Base-by-base conservation (phyloP, 2,797 vertebrate genomes). In the Hoplostethus atlanticus region DNA sequence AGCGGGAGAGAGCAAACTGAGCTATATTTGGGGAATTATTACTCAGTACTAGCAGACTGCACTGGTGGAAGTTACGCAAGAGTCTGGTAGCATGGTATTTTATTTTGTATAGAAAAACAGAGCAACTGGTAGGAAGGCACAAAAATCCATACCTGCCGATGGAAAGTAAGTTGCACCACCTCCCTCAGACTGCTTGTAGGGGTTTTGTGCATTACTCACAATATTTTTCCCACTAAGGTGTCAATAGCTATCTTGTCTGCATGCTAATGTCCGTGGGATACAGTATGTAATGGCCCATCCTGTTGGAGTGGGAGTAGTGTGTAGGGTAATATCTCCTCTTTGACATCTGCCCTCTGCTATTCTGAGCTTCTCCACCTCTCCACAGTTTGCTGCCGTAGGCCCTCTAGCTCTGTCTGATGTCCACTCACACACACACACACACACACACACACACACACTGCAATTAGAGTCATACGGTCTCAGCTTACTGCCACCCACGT, bases 251-350 rank as follows among this genome's bases (percentile, higher is more conserved):
- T 80, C 79, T 75, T 68, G 79, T 87, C 65, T 75, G 70, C 70
- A 83, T 81, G 78, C 67, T 78, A 76, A 82, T 85, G 66, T 80
- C 71, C 80, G 75, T 31, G 21, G 77, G 80, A 72, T 48, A 48
- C 40, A 76, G 75, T 2, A n/a, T 60, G 60, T 55, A 64, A 71
- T 65, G 51, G 61, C 66, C 63, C 70, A 30, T 76, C 68, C 50
- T 57, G 81, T 48, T 52, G 0, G 72, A 84, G 88, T 92, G 79
- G 91, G 89, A 84, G 90, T 87, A 80, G 76, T 75, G 79, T 73
- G 71, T 76, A 87, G 84, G 84, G 82, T 89, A 90, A 91, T 88
- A 56, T 86, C 79, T 87, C 84, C 84, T 88, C 81, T 90, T 89
- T 90, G 88, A 92, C 88, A 83, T 81, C 71, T 85, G 84, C 77